phyloP scores from a whole-genome alignment of 2,888 invertebrate genomes.

The Lingula anatina region DNA sequence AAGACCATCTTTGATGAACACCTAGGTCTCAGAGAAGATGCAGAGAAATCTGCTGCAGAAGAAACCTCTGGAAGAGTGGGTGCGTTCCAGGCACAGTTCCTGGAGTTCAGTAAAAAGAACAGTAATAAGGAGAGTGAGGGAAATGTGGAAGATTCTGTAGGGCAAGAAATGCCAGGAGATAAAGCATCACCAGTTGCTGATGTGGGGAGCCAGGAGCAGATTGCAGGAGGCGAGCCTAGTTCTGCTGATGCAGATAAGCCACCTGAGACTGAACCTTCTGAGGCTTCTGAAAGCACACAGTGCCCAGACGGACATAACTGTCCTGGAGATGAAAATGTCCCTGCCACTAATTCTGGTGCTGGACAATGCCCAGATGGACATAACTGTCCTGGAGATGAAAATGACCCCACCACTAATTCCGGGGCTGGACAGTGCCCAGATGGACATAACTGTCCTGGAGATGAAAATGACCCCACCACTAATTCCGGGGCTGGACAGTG shows the following conservation, averaged over 20 bases:
- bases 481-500: too few relatives aligned
- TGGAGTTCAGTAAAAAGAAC: slow-evolving; percentile 46
- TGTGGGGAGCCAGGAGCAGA: slow-evolving; percentile 11
- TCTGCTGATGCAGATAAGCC: background rate
- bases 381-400: too few relatives aligned
- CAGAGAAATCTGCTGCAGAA: slow-evolving; percentile 7
- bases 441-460: too few relatives aligned
- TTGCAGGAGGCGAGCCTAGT: background rate
- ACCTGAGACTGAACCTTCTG: background rate
- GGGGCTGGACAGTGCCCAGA: too few relatives aligned
- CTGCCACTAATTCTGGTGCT: too few relatives aligned
- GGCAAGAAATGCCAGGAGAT: slow-evolving; percentile 10
- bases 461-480: too few relatives aligned
- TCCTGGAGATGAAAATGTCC: too few relatives aligned
- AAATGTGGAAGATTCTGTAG: slow-evolving; percentile 9
- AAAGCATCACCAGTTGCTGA: slow-evolving; percentile 9
- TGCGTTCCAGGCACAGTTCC: slow-evolving; percentile 48
- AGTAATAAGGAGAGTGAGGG: slow-evolving; percentile 7
- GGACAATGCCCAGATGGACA: too few relatives aligned
- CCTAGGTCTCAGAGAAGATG: slow-evolving; percentile 57
- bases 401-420: too few relatives aligned
- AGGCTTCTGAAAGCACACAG: background rate
- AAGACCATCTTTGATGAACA: slow-evolving; percentile 79
- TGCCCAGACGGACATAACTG: too few relatives aligned
- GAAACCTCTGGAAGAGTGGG: slow-evolving; percentile 12